phyloP scores from a whole-genome alignment of 2,797 vertebrate species.

The Rallus crepitans region DNA sequence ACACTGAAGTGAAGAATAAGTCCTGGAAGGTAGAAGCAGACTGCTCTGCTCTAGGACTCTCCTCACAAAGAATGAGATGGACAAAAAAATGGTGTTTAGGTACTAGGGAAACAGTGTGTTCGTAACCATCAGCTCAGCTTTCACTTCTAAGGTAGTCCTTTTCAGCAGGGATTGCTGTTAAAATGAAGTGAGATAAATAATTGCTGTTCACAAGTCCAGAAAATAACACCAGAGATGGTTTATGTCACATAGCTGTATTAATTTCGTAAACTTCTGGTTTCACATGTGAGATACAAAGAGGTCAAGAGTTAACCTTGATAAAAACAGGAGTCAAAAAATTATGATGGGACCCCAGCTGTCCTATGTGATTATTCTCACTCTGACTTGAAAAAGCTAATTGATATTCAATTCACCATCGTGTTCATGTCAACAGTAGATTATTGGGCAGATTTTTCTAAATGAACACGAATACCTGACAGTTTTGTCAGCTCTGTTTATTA shows the following conservation, averaged over 20 bases:
- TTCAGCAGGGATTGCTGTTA: neutral
- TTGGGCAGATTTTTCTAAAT: constrained; percentile 37
- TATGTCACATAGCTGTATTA: neutral
- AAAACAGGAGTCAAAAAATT: neutral
- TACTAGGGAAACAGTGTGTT: neutral
- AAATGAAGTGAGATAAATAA: neutral
- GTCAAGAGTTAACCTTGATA: neutral
- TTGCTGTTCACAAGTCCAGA: neutral
- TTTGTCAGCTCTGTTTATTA: constrained; percentile 55
- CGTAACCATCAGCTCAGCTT: neutral
- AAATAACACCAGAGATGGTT: neutral
- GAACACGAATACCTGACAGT: constrained; percentile 38
- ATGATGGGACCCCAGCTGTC: neutral
- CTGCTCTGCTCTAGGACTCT: neutral
- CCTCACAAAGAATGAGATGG: neutral
- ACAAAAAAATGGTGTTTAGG: neutral
- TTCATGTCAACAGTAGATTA: constrained; percentile 40
- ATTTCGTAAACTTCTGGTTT: neutral
- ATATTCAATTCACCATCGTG: constrained; percentile 34
- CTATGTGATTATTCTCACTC: neutral
- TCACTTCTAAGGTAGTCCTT: neutral
- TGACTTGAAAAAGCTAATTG: constrained; percentile 33
- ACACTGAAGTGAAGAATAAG: neutral
- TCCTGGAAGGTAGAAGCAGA: neutral
- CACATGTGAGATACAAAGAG: neutral